Evolutionary conservation across 2,797 vertebrate genomes (phyloP).

Genomic region (Brachymystax lenok): DNA sequence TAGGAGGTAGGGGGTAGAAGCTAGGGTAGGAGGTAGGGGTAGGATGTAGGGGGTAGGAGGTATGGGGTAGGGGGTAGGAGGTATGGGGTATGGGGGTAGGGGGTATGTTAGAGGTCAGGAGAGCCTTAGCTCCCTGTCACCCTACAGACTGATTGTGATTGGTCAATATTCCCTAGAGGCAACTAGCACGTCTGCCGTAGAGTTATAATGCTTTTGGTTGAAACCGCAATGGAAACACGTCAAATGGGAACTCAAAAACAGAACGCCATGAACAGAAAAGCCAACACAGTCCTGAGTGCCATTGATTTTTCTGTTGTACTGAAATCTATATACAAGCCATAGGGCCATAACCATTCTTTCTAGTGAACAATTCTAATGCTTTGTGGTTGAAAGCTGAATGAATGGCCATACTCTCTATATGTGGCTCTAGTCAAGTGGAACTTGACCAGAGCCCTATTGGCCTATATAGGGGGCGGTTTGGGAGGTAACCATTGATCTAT

Average conservation of each 20-base stretch:
- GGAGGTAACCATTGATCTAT: too few species aligned
- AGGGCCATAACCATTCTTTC: too few species aligned
- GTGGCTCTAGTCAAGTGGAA: too few species aligned
- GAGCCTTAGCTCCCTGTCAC: background rate
- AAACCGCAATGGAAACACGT: background rate
- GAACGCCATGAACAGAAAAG: background rate
- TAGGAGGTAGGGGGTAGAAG: too few species aligned
- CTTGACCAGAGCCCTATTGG: too few species aligned
- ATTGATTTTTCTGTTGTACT: background rate
- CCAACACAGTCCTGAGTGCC: background rate
- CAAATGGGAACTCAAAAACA: background rate
- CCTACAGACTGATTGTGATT: background rate
- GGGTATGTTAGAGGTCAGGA: background rate
- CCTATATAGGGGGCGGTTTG: too few species aligned
- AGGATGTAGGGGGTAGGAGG: accelerated
- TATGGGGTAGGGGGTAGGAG: too few species aligned
- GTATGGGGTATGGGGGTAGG: too few species aligned
- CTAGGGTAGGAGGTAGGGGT: too few species aligned
- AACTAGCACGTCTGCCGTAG: background rate
- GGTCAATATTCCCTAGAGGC: background rate
- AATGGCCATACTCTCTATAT: background rate
- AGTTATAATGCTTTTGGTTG: background rate
- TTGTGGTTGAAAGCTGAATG: background rate
- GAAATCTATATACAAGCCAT: too few species aligned
- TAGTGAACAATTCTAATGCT: too few species aligned